Base-by-base conservation (phyloP, 2,888 invertebrate genomes). In the Pristionchus arcanus region DNA sequence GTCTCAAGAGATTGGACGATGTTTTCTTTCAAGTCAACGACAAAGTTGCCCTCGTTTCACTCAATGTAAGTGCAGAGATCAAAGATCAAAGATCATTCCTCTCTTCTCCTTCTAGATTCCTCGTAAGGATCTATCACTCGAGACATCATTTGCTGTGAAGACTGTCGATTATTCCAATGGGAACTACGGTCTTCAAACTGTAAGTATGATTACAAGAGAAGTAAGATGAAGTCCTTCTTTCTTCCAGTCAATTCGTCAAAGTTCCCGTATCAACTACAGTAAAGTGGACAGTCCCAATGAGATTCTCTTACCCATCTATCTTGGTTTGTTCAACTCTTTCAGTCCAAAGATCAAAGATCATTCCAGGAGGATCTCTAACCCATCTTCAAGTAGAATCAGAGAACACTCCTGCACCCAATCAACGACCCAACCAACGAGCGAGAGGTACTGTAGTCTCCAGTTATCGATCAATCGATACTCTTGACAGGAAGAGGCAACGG, bases 371-470 rank as follows among this genome's bases (percentile, higher is more conserved):
- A 21, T 13, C 53, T 34, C 87, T 88, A 13, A 28, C 74, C 15
- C 74, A 88, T 34, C 55, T 88, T 19, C 87, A 88, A 74, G 71
- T 68, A 11, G 87, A 88, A 55, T 68, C 55, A 19, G 87, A 68
- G 49, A 19, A 11, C 31, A 68, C 25, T 34, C 31, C 66, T 66
- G 28, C 34, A 7, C 59, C 42, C 81, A 81, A 81, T 28, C 81
- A 81, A 81, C 81, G 81, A 28, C 81, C 42, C n/a, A 42, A 84
- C 59, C 84, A 63, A 4, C 59, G 84, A 84, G 25, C 59, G 42
- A 87, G 87, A 87, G 68, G 87, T 68, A 87, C 66, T 19, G 68
- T 87, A 42, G n/a, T 37, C 31, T 15, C 34, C n/a, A 3, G 0
- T 85, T 7, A 59, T 49, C 59, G 21, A 34, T 34, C 19, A 49